phyloP scores from a whole-genome alignment of 2,888 invertebrate genomes.

The Stenchaetothrips biformis region DNA sequence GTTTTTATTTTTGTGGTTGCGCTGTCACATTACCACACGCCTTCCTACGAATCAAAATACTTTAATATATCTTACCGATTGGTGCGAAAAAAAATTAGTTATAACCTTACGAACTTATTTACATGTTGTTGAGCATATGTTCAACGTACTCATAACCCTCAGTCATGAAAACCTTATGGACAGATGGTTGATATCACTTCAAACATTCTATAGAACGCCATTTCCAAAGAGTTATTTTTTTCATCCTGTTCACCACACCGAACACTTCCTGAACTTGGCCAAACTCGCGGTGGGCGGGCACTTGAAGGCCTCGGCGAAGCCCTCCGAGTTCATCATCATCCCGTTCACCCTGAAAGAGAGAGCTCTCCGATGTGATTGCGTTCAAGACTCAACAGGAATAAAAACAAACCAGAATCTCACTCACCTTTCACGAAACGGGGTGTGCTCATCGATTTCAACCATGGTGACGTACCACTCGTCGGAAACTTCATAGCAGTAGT shows the following conservation, averaged over 20 bases:
- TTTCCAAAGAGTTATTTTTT: not conserved
- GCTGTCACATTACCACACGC: no score
- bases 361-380: no score
- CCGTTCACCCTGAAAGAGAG: constrained; percentile 47
- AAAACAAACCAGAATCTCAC: not conserved
- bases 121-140: not conserved
- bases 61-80: no score
- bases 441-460: constrained; percentile 51
- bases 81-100: no score
- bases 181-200: not conserved
- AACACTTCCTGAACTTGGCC: constrained; percentile 11
- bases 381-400: constrained; percentile 33
- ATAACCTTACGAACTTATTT: no score
- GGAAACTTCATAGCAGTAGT: constrained; percentile 50
- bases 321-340: constrained; percentile 52
- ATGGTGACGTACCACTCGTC: constrained; percentile 51
- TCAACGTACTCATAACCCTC: no score
- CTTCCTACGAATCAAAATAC: no score
- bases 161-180: no score
- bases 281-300: constrained; percentile 41
- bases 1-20: no score
- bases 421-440: constrained; percentile 52
- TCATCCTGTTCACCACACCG: not conserved
- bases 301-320: constrained; percentile 49
- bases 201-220: no score